These are phyloP conservation scores for Lerema accius DNA, from an alignment of 1,140 invertebrate species.

Conservation along the genomic window DNA sequence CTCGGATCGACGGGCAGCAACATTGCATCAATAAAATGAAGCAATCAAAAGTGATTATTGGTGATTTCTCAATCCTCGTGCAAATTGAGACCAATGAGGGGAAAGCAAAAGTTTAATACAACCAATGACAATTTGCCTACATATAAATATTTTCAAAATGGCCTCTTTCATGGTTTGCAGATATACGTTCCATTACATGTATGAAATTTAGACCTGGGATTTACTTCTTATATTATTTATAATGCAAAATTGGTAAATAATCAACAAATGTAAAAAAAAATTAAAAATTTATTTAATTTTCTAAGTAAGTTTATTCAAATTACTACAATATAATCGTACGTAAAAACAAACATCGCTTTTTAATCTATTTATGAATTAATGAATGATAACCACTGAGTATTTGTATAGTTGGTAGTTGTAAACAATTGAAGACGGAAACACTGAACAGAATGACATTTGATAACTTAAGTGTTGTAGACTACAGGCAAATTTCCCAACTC, in stretches of 20 bases:
- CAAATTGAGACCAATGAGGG: slow-evolving; percentile 3
- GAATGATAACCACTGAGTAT: too few relatives aligned
- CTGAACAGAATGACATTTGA: neutral
- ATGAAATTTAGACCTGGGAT: neutral
- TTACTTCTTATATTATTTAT: too few relatives aligned
- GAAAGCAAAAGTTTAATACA: neutral
- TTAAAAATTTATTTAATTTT: too few relatives aligned
- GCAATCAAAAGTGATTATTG: slow-evolving; percentile 15
- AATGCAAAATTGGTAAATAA: too few relatives aligned
- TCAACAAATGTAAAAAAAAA: too few relatives aligned
- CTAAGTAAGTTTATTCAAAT: slow-evolving; percentile 6
- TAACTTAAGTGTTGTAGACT: too few relatives aligned
- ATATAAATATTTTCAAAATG: slow-evolving; percentile 33
- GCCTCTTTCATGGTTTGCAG: slow-evolving; percentile 13
- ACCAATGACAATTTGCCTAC: slow-evolving; percentile 16
- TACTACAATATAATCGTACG: too few relatives aligned
- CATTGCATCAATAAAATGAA: slow-evolving; percentile 35
- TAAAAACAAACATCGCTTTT: too few relatives aligned
- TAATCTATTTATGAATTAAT: too few relatives aligned
- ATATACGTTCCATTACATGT: slow-evolving; percentile 11
- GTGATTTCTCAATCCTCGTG: neutral
- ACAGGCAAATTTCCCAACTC: too few relatives aligned
- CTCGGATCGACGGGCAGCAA: slow-evolving; percentile 41
- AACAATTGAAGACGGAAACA: too few relatives aligned
- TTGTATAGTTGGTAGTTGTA: too few relatives aligned